Evolutionary conservation across 2,888 invertebrate genomes (phyloP).

Genomic region (Microplitis deprimator): DNA sequence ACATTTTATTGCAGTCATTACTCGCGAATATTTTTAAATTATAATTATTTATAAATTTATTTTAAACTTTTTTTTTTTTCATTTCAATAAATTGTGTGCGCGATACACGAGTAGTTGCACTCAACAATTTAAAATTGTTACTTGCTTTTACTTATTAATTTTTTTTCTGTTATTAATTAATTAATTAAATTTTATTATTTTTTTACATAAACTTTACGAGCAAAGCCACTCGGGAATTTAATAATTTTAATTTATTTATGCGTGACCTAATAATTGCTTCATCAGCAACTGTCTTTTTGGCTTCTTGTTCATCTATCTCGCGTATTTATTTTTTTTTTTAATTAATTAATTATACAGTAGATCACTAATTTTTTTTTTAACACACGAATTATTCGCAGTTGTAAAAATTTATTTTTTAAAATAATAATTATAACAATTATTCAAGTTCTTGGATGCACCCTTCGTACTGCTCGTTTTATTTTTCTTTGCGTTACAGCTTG

Average conservation of each 20-base stretch:
- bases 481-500: constrained; percentile 62
- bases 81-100: too few relatives aligned
- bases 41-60: too few relatives aligned
- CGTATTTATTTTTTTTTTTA: constrained; percentile 29
- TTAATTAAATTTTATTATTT: neutral
- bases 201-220: neutral
- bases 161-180: too few relatives aligned
- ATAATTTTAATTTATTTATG: neutral
- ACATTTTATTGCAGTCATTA: too few relatives aligned
- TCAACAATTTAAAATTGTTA: too few relatives aligned
- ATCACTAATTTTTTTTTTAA: constrained; percentile 14
- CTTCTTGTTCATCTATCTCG: neutral
- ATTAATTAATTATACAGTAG: constrained; percentile 3
- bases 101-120: too few relatives aligned
- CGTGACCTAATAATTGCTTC: neutral
- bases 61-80: too few relatives aligned
- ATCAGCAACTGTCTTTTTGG: constrained; percentile 4
- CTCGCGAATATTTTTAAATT: too few relatives aligned
- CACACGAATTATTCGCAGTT: constrained; percentile 13
- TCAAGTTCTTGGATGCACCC: constrained; percentile 60
- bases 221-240: neutral
- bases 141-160: too few relatives aligned
- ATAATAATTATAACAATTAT: neutral
- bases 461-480: constrained; percentile 72
- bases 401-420: constrained; percentile 3